Evolutionary conservation across 2,113 vertebrate genomes (phyloP).

Genomic region (Elachura formosa): DNA sequence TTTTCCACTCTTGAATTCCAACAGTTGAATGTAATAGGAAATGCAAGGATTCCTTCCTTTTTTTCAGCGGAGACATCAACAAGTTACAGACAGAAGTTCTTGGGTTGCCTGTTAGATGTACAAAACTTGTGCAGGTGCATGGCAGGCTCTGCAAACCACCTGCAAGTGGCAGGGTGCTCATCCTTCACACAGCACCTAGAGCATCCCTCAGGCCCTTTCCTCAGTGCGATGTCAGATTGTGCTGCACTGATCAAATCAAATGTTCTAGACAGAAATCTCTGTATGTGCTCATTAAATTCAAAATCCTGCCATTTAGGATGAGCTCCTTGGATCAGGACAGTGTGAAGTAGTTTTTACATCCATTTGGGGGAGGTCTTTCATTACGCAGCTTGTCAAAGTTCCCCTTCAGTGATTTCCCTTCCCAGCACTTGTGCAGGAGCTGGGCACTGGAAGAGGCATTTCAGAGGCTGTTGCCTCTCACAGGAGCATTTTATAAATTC

Average conservation of each 20-base stretch:
- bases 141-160: neutral
- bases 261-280: neutral
- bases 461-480: neutral
- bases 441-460: neutral
- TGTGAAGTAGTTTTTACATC: neutral
- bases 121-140: neutral
- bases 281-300: neutral
- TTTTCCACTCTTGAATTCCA: neutral
- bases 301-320: neutral
- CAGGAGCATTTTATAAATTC: neutral
- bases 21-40: neutral
- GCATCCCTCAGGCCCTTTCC: neutral
- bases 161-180: neutral
- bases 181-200: neutral
- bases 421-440: neutral
- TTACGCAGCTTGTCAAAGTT: neutral
- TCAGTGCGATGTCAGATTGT: neutral
- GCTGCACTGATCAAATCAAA: neutral
- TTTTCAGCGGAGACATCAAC: neutral
- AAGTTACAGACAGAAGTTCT: neutral
- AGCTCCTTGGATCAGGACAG: neutral
- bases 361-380: neutral
- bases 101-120: neutral
- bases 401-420: neutral
- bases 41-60: neutral